Base-by-base conservation (phyloP, 2,888 invertebrate species). In the Melangyna quadrimaculata region DNA sequence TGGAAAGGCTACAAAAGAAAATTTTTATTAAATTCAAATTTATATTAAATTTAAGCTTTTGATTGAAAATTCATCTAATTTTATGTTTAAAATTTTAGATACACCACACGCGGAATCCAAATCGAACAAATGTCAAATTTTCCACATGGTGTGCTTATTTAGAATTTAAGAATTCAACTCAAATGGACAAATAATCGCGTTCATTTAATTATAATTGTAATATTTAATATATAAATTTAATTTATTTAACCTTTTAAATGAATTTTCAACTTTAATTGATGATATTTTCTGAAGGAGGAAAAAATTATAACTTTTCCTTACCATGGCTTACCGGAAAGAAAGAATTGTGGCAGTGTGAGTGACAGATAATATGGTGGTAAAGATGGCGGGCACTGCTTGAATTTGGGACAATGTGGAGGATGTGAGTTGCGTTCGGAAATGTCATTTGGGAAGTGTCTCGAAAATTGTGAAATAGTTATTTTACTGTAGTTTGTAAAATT, bases 1-100 rank as follows among this genome's bases (percentile, higher is more conserved):
- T 96, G 94, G 94, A 97, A 98, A 91, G 97, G 96, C 98, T 96
- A 90, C 35, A 89, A 90, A n/a, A 19, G 27, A 37, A 79, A 67
- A 73, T 61, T 14, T 24, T 14, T 12, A 43, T 19, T 35, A 22
- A 67, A 19, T 27, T 40, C n/a, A 43, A 3, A 14, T 17, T 10
- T 19, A 29, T 24, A 61, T 43, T 43, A n/a, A 14, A 35, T 22
- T 32, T 35, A 27, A 48, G 19, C n/a, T n/a, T n/a, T n/a, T n/a
- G n/a, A n/a, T 61, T 48, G 78, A 75, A 83, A 79, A 87, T 81
- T 80, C 80, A 80, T 55, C 10, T 40, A 55, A 57, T 59, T 27
- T 24, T 1, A 8, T 3, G 6, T 14, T 1, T 24, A 40, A 35
- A 48, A 63, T 71, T 61, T 17, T 8, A 8, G 27, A 48, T n/a